A percentile compares a stretch with the other conserved stretches of the same genome.
Conservation (phyloP, 2,797 vertebrate genomes). For the Pangasius macronema region DNA sequence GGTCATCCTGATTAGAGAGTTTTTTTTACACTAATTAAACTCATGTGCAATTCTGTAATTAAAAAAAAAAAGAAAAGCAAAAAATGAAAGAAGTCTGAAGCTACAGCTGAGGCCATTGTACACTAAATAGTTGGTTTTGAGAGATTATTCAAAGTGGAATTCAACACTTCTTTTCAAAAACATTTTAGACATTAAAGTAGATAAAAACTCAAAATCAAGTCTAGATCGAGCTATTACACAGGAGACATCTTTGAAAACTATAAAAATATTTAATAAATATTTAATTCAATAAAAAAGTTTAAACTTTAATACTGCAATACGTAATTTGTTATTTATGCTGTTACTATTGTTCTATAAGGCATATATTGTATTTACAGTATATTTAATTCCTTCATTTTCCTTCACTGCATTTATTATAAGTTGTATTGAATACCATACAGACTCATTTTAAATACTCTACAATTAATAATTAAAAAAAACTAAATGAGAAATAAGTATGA, state of each 20-base stretch:
- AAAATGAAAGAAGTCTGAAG: neutral
- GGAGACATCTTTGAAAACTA: neutral
- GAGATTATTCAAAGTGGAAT: neutral
- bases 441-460: neutral
- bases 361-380: neutral
- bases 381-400: neutral
- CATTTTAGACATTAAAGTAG: neutral
- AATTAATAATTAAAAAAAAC: neutral
- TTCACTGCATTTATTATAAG: neutral
- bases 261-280: neutral
- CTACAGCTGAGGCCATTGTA: neutral
- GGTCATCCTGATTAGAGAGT: constrained; percentile 54
- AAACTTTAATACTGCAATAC: neutral
- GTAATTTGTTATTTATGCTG: neutral
- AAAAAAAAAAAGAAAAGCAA: neutral
- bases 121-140: neutral
- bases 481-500: neutral
- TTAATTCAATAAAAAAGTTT: neutral
- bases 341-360: neutral
- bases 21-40: constrained; percentile 54
- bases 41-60: constrained; percentile 4
- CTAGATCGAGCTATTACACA: neutral
- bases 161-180: neutral
- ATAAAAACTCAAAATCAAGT: neutral
- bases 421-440: neutral